phyloP scores from a whole-genome alignment of 2,797 vertebrate species.

The Erethizon dorsatum region DNA sequence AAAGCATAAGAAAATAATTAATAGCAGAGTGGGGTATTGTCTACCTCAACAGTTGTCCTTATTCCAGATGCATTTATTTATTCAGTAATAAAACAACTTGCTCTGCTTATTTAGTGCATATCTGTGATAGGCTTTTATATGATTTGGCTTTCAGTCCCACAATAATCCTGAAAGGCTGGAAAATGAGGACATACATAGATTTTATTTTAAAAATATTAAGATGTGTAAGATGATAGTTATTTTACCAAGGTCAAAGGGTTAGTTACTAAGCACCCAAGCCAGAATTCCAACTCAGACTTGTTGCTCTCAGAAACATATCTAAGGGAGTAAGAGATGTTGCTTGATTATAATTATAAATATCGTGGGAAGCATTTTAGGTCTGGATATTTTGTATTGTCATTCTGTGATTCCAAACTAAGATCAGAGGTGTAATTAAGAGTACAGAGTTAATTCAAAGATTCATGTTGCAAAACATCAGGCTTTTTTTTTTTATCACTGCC shows the following conservation, averaged over 20 bases:
- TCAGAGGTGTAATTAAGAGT: neutral
- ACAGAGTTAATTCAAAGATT: neutral
- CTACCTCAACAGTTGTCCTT: neutral
- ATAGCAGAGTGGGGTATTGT: neutral
- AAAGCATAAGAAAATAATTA: neutral
- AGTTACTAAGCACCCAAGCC: neutral
- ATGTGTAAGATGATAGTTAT: neutral
- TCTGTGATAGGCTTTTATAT: neutral
- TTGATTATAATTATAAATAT: neutral
- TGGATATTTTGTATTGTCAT: neutral
- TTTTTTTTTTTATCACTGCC: neutral
- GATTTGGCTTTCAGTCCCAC: neutral
- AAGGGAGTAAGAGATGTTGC: neutral
- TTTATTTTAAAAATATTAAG: neutral
- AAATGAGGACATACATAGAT: neutral
- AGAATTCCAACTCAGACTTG: neutral
- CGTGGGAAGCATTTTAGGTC: neutral
- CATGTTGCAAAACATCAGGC: neutral
- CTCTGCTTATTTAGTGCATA: neutral
- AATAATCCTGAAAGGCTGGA: neutral
- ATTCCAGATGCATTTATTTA: slow-evolving; percentile 4
- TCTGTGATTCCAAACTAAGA: slow-evolving; percentile 40
- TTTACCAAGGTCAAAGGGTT: neutral
- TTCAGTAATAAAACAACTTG: neutral
- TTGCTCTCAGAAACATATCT: neutral